A percentile compares a stretch with the other conserved stretches of the same genome.
phyloP scores from a whole-genome alignment of 2,797 vertebrate genomes.

The Arnoldichthys spilopterus region DNA sequence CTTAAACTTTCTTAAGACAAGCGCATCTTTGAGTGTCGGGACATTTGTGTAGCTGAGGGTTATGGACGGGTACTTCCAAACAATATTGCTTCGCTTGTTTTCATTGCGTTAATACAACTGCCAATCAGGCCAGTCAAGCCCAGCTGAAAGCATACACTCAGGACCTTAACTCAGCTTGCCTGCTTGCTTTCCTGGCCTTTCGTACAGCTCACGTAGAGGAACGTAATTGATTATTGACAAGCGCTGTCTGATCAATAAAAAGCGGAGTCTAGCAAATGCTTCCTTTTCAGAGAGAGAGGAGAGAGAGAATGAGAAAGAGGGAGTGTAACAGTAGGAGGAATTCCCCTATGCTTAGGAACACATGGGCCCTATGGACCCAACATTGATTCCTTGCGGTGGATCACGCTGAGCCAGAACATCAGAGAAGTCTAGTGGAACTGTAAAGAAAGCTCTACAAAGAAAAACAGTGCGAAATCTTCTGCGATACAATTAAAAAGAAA shows the following conservation, averaged over 20 bases:
- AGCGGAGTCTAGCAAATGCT: background rate
- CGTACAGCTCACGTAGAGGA: background rate
- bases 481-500: background rate
- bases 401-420: constrained; percentile 68
- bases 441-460: constrained; percentile 23
- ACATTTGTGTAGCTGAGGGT: constrained; percentile 10
- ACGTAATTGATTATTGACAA: constrained; percentile 1
- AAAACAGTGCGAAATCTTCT: background rate
- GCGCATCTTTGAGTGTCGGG: constrained; percentile 3
- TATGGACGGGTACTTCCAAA: background rate
- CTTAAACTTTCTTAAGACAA: constrained; percentile 25
- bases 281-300: background rate
- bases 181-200: background rate
- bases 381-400: constrained; percentile 71
- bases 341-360: constrained; percentile 64
- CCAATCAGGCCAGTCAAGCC: background rate
- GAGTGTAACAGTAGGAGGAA: constrained; percentile 46
- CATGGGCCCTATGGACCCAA: constrained; percentile 69
- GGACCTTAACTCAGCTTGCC: background rate
- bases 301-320: background rate
- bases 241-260: background rate
- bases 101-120: background rate
- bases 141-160: background rate
- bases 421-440: constrained; percentile 41
- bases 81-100: background rate